Evolutionary conservation across 2,888 invertebrate species (phyloP), one percentile per base, ranked within the genome.

Genomic region (Parnassius orleans): DNA sequence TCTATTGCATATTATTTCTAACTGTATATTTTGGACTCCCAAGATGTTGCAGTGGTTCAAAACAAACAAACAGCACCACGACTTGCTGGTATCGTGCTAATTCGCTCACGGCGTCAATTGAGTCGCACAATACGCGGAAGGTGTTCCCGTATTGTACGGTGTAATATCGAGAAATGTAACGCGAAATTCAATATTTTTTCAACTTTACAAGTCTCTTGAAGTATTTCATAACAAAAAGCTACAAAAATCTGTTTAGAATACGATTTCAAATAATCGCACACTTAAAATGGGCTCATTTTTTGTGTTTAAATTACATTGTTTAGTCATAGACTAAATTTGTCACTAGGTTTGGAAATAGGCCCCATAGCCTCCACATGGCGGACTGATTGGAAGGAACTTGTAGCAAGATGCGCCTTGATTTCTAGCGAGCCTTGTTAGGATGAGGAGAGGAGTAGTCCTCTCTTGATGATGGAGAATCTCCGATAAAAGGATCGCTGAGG

Each of bases 101-200:
- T 58, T 63, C 58, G 54, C 62, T 63, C 54, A 41, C 46, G 62
- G 62, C 62, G 44, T 12, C 58, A 41, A 54, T 53, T 63, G 41
- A 62, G 9, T n/a, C 41, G 41, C 7, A 61, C 62, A 63, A 63
- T 63, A 54, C 50, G 62, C 62, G 62, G 58, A 63, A 63, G 62
- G 44, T 44, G 54, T 10, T 15, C 61, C n/a, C n/a, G 48, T 48
- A 33, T 57, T 48, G 61, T 41, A 43, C 54, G 47, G 19, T 12
- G 14, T 41, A 9, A 43, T 14, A 33, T 50, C 10, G 10, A 55
- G 5, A 33, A 33, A 33, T 33, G 33, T 33, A 33, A 33, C 5
- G 33, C 33, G 3, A 33, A 33, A 50, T 50, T 54, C 54, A 43
- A 60, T 54, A 12, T 54, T 53, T 2, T 11, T 52, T 52, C 44